Percentiles rank a stretch among this genome's conserved stretches.
Evolutionary conservation across 2,797 vertebrate species (phyloP).

Genomic region (Artibeus jamaicensis): DNA sequence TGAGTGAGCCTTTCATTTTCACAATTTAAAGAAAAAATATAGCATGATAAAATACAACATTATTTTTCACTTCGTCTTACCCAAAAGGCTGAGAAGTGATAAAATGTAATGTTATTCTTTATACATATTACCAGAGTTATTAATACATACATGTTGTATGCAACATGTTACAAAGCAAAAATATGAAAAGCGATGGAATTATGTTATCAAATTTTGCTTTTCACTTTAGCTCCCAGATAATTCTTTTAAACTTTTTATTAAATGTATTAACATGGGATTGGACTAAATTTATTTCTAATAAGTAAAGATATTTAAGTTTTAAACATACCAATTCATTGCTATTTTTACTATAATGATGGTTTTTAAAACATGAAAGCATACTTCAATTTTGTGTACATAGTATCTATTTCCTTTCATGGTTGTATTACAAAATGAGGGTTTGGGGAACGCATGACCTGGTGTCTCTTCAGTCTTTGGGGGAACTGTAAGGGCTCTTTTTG

Average conservation of each 20-base stretch:
- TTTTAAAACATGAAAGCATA: neutral
- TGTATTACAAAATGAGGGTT: neutral
- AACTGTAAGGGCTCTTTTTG: neutral
- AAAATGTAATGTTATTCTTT: neutral
- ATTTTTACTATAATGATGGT: conserved; percentile 38
- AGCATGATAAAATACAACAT: neutral
- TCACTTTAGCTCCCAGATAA: neutral
- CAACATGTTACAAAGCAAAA: neutral
- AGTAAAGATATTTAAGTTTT: conserved; percentile 13
- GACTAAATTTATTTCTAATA: neutral
- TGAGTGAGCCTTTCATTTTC: neutral
- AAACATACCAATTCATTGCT: neutral
- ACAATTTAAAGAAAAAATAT: neutral
- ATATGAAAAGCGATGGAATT: neutral
- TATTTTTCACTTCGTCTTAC: no score
- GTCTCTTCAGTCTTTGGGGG: neutral
- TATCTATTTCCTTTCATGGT: conserved; percentile 25
- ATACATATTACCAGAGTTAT: neutral
- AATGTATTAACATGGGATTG: neutral
- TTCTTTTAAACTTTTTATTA: neutral
- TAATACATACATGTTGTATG: neutral
- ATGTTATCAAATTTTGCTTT: neutral
- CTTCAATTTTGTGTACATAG: neutral
- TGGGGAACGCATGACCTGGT: neutral
- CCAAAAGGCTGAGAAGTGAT: neutral